Evolutionary conservation across 2,888 invertebrate species (phyloP), one percentile per base, ranked within the genome.

Genomic region (Eupeodes latifasciatus): DNA sequence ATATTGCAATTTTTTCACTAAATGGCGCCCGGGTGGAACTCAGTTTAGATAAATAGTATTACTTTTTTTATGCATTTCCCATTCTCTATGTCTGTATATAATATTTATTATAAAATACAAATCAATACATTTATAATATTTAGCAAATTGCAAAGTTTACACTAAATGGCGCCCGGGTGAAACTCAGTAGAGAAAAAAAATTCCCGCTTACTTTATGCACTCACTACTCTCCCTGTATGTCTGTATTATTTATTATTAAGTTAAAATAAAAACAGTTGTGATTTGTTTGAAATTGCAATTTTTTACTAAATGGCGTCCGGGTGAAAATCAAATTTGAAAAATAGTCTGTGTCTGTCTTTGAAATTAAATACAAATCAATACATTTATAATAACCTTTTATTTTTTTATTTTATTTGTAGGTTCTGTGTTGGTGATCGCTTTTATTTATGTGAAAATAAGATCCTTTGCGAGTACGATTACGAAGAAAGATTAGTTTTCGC

Each of bases 391-490:
- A 14, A 36, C 27, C 2, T 47, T n/a, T 55, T 51, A 40, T 44
- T 16, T 27, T 9, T 34, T 9, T 5, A 14, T 59, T 74, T 85
- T 91, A 91, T 88, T 80, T 94, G 12, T 95, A 99, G 99, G 95
- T 99, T 99, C 94, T 99, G 99, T 94, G 98, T 99, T 61, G 99
- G 99, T 49, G 99, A 99, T 94, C 96, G 98, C 90, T 99, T 98
- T 94, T 99, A 99, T 94, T 94, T 99, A 91, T 98, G 98, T 94
- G 99, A 99, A 94, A 99, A 99, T 94, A 98, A 98, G 95, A 99
- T 99, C 91, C 96, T 99, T 76, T 99, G 99, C 94, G 99, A 99
- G 94, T 98, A 98, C 93, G 99, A 99, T 94, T 99, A 99, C 93
- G 98, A 99, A 93, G 99, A 99, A 94, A 95, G 98, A 90, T 95